These are phyloP conservation scores for Asarcornis scutulata DNA, from an alignment of 2,113 vertebrate genomes.

Conservation along the genomic window DNA sequence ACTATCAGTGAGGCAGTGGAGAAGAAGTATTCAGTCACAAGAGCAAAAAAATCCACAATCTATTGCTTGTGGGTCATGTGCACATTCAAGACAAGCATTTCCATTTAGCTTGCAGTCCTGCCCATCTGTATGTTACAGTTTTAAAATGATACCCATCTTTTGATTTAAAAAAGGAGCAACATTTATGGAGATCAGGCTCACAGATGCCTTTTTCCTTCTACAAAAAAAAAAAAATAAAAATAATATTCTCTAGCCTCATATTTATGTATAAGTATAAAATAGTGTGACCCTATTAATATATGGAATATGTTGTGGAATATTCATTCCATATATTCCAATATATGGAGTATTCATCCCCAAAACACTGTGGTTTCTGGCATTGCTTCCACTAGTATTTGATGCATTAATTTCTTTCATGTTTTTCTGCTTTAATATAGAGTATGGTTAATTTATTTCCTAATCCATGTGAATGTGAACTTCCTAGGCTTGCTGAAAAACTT, in stretches of 20 bases:
- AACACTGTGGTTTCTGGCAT: slow-evolving; percentile 66
- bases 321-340: not conserved
- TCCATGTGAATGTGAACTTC: slow-evolving; percentile 57
- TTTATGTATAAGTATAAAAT: not conserved
- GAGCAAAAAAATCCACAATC: not conserved
- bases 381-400: slow-evolving; percentile 52
- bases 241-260: not conserved
- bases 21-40: not conserved
- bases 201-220: not conserved
- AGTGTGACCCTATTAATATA: not conserved
- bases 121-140: not conserved
- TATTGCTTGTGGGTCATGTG: not conserved
- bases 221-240: not conserved
- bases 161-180: not conserved
- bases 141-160: not conserved
- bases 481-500: slow-evolving; percentile 44
- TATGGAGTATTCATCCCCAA: not conserved
- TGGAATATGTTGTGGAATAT: not conserved
- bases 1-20: slow-evolving; percentile 30
- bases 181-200: not conserved
- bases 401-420: slow-evolving; percentile 45
- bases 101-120: not conserved
- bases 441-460: slow-evolving; percentile 67
- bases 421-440: slow-evolving; percentile 41
- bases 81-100: not conserved